Evolutionary conservation across 30 jellyfish, hydroid and myxozoan species (phyloP).

Genomic region (Mastigias papua): DNA sequence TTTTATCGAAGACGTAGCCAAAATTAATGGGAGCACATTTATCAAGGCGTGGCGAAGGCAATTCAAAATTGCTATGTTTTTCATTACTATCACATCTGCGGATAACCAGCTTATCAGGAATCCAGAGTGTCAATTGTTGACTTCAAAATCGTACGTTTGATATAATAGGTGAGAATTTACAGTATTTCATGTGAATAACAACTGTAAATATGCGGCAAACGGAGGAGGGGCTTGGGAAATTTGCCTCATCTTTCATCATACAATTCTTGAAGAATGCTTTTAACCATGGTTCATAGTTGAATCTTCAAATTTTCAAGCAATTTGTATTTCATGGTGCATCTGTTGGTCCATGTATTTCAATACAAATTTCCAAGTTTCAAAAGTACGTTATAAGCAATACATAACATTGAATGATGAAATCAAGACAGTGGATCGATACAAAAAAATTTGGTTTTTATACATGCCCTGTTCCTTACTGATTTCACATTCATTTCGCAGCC

Average conservation of each 20-base stretch:
- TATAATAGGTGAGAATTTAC: background rate
- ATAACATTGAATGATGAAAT: no score
- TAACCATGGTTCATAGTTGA: no score
- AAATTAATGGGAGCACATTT: slow-evolving; percentile 4
- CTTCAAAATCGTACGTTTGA: background rate
- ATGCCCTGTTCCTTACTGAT: no score
- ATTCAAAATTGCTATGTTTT: background rate
- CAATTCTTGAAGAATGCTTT: no score
- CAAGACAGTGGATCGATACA: no score
- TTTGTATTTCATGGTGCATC: no score
- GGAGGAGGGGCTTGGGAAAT: slow-evolving; percentile 4
- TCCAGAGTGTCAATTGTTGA: background rate
- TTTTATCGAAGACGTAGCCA: slow-evolving; percentile 11
- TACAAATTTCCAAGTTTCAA: no score
- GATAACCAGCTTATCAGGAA: slow-evolving; percentile 32
- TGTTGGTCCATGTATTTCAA: no score
- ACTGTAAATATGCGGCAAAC: background rate
- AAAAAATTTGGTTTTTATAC: no score
- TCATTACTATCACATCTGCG: slow-evolving; percentile 27
- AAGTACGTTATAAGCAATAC: no score
- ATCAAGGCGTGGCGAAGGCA: slow-evolving; percentile 46
- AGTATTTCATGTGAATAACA: background rate
- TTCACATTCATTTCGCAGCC: no score
- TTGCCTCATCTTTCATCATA: background rate
- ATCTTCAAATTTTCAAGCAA: no score